phyloP scores from a whole-genome alignment of 1,140 invertebrate genomes.

The Drosophila sechellia region DNA sequence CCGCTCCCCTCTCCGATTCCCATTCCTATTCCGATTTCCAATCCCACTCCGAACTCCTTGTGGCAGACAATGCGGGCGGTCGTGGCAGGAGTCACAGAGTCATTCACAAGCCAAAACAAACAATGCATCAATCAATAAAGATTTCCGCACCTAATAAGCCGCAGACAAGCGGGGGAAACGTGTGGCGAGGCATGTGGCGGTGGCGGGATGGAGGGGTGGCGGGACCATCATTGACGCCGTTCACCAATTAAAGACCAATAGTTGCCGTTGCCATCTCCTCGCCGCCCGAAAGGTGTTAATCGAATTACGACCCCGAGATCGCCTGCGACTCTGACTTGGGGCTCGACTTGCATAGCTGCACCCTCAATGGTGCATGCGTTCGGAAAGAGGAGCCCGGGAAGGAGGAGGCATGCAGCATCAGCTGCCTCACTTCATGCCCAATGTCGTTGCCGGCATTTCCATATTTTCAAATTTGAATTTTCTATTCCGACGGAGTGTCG shows the following conservation, averaged over 20 bases:
- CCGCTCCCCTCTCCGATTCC: not conserved
- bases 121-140: constrained; percentile 82
- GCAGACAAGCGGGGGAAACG: constrained; percentile 39
- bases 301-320: constrained; percentile 66
- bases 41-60: not conserved
- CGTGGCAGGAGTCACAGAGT: constrained; percentile 33
- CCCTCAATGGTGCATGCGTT: constrained; percentile 31
- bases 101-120: constrained; percentile 70
- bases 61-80: constrained; percentile 61
- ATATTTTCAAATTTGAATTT: constrained; percentile 83
- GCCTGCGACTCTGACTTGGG: constrained; percentile 21
- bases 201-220: not conserved
- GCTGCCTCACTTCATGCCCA: constrained; percentile 39
- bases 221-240: constrained; percentile 66
- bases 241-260: constrained; percentile 76
- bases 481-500: constrained; percentile 54
- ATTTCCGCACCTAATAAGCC: constrained; percentile 83
- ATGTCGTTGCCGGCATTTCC: constrained; percentile 61
- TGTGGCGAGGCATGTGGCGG: not conserved
- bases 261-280: constrained; percentile 44
- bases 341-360: constrained; percentile 29
- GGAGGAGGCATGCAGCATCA: constrained; percentile 20
- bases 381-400: not conserved
- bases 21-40: not conserved
- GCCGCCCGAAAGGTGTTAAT: constrained; percentile 70